Evolutionary conservation across 2,888 invertebrate genomes (phyloP).

Genomic region (Habrosyne pyritoides): DNA sequence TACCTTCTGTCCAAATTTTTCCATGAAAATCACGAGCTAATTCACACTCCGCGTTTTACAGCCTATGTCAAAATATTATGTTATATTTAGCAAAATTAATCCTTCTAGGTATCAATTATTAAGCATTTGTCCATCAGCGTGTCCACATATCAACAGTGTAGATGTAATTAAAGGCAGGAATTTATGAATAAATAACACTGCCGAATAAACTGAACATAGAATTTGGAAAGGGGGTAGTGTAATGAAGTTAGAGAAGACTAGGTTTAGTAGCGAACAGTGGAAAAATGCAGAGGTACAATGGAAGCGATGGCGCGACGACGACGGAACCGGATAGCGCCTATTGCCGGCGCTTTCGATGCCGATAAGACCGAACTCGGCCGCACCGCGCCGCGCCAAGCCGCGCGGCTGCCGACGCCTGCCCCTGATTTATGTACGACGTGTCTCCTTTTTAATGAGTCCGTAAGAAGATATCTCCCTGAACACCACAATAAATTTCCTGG

Average conservation of each 20-base stretch:
- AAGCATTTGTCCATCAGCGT: too few species aligned
- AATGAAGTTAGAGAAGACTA: slow-evolving; percentile 64
- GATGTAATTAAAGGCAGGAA: too few species aligned
- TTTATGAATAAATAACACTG: neutral
- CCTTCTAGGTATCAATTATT: too few species aligned
- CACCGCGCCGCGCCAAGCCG: slow-evolving; percentile 34
- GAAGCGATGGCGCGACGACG: slow-evolving; percentile 60
- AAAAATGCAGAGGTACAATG: slow-evolving; percentile 59
- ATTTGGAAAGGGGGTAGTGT: slow-evolving; percentile 66
- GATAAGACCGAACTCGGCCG: slow-evolving; percentile 68
- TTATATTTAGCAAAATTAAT: too few species aligned
- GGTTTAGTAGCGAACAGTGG: slow-evolving; percentile 46
- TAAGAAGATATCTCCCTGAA: slow-evolving; percentile 81
- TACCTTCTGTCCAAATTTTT: too few species aligned
- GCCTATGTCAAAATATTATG: too few species aligned
- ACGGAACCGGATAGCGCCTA: slow-evolving; percentile 83
- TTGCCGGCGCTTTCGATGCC: slow-evolving; percentile 73
- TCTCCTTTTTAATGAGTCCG: slow-evolving; percentile 83
- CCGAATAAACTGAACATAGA: slow-evolving; percentile 15
- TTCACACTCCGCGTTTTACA: too few species aligned
- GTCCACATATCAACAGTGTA: too few species aligned
- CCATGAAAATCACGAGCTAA: too few species aligned
- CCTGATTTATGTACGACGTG: slow-evolving; percentile 83
- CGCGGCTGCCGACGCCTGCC: slow-evolving; percentile 51
- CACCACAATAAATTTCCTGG: slow-evolving; percentile 77